A percentile compares a stretch with the other conserved stretches of the same genome.
These are phyloP conservation scores for Ypsolopha scabrella DNA, from an alignment of 2,888 invertebrate genomes.

Conservation along the genomic window DNA sequence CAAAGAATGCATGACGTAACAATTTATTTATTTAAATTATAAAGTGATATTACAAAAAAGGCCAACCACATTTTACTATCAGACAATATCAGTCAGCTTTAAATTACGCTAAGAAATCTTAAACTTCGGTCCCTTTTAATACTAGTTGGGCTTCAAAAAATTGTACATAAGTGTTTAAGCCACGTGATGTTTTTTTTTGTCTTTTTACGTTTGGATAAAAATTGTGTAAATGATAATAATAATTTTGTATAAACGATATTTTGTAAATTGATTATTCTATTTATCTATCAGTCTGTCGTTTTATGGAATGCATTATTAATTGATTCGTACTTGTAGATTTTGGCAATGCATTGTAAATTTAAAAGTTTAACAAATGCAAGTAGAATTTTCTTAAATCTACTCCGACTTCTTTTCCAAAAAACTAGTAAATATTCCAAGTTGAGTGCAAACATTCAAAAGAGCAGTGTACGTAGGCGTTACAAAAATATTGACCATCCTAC, in stretches of 20 bases:
- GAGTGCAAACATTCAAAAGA: background rate
- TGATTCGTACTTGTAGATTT: background rate
- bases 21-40: background rate
- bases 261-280: background rate
- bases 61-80: background rate
- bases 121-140: slow-evolving; percentile 56
- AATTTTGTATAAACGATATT: background rate
- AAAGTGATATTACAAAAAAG: too few species aligned
- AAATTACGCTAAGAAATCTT: slow-evolving; percentile 39
- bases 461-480: background rate
- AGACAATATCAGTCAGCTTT: slow-evolving; percentile 45
- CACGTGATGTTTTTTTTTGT: background rate
- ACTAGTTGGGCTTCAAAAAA: slow-evolving; percentile 22
- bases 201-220: background rate
- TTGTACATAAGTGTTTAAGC: background rate
- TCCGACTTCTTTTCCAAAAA: too few species aligned
- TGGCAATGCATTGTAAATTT: background rate
- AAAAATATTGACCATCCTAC: background rate
- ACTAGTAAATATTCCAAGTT: background rate
- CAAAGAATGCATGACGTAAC: background rate
- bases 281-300: slow-evolving; percentile 4
- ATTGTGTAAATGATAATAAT: background rate
- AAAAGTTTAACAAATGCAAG: background rate
- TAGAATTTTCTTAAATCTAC: too few species aligned
- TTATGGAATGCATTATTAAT: slow-evolving; percentile 4